Evolutionary conservation across 2,797 vertebrate genomes (phyloP), one percentile per base, ranked within the genome.

Genomic region (Acanthornis magna): DNA sequence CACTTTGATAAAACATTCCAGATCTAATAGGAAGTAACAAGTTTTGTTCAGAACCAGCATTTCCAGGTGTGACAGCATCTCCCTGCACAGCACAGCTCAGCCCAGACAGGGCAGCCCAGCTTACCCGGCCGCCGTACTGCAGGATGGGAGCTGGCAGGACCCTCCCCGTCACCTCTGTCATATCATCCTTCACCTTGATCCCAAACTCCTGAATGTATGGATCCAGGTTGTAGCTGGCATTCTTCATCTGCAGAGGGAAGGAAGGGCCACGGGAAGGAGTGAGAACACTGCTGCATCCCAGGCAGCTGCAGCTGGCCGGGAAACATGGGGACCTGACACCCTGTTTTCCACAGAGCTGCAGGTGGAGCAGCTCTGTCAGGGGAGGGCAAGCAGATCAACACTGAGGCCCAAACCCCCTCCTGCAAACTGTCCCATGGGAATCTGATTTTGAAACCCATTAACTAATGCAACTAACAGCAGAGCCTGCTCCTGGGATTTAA

Each of bases 151-250:
- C 99, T 0, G 99, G 99, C 74, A 99, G 98, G 71, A 99, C 99
- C 63, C 99, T 97, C 50, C 99, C 99, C 0, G 99, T 99, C 98
- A 99, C 99, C 96, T 99, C 99, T 0, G 99, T 99, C 99, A 99
- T 99, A 92, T 99, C 99, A 48, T 99, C 99, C 83, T 99, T 99
- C 98, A 99, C 99, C 96, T 99, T 99, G 97, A 99, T 99, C 89
- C 99, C 99, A 98, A 99, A 99, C 98, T 99, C 99, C 96, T 99
- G 99, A 84, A 99, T 99, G 97, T 99, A 99, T 0, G 99, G 99
- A 96, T 99, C 99, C 95, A 99, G 97, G 97, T 99, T 99, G 96
- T 99, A 99, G 97, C 99, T 99, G 86, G 99, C 99, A 9, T 99
- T 99, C 97, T 99, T 99, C 99, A 99, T 99, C 99, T 99, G 98